Conservation (phyloP, 2,797 vertebrate species). For the Carcharodon carcharias region DNA sequence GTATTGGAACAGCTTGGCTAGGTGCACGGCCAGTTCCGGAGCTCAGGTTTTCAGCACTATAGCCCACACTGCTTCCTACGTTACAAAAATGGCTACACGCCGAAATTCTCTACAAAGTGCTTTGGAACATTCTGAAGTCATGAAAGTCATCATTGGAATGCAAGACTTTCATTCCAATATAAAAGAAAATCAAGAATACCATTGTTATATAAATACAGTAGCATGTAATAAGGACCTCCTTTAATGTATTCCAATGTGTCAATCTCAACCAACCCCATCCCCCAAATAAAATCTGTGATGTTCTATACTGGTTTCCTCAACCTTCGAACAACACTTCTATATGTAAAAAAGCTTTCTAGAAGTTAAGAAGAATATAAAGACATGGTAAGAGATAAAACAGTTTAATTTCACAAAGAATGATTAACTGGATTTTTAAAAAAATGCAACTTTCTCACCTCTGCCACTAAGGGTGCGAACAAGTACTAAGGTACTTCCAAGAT, state of each 20-base stretch:
- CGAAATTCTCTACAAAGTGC: neutral
- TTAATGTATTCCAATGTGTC: neutral
- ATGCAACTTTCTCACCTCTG: neutral
- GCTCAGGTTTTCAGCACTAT: neutral
- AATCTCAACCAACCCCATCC: neutral
- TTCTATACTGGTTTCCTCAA: neutral
- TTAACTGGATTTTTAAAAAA: neutral
- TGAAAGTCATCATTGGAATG: neutral
- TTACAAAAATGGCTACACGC: neutral
- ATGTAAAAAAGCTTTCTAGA: neutral
- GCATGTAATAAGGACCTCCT: neutral
- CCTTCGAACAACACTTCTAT: neutral
- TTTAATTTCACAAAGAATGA: neutral
- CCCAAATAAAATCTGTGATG: neutral
- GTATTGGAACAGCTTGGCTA: neutral
- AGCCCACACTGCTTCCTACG: neutral
- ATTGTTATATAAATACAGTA: neutral
- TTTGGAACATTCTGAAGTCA: neutral
- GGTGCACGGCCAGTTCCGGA: neutral
- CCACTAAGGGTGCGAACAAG: neutral
- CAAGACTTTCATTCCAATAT: neutral
- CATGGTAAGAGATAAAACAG: neutral
- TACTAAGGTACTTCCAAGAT: neutral
- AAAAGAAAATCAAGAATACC: neutral
- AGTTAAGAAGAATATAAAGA: neutral